Evolutionary conservation across 2,113 vertebrate genomes (phyloP).

Genomic region (Myotis brandtii): DNA sequence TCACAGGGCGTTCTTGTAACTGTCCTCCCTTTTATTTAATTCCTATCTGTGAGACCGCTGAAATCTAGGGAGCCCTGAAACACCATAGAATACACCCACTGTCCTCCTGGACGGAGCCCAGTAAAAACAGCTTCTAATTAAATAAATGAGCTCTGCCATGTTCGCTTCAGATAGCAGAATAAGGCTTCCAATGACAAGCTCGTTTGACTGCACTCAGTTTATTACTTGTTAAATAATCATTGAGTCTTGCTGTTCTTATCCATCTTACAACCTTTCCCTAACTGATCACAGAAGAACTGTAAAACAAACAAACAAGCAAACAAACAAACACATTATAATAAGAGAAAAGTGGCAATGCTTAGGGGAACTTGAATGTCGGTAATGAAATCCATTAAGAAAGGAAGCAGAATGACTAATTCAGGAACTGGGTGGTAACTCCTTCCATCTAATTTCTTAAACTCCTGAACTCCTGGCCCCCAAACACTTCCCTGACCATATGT

Average conservation of each 20-base stretch:
- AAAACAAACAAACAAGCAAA: conserved; percentile 67
- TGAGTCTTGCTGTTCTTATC: conserved; percentile 75
- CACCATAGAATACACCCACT: conserved; percentile 74
- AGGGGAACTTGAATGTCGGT: conserved; percentile 59
- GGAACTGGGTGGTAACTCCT: conserved; percentile 78
- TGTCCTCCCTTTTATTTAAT: conserved; percentile 57
- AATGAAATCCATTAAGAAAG: conserved; percentile 81
- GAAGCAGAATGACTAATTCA: conserved; percentile 82
- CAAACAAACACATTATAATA: conserved; percentile 46
- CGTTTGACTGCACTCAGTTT: conserved; percentile 68
- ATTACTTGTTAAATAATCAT: conserved; percentile 82
- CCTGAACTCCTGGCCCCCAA: conserved; percentile 70
- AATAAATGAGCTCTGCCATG: conserved; percentile 76
- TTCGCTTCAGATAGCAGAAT: conserved; percentile 80
- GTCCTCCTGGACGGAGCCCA: conserved; percentile 83
- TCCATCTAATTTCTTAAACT: conserved; percentile 76
- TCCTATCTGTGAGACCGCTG: conserved; percentile 66
- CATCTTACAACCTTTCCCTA: conserved; percentile 72
- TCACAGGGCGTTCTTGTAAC: background rate
- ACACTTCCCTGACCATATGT: conserved; percentile 71
- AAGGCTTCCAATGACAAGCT: conserved; percentile 71
- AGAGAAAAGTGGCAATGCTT: conserved; percentile 72
- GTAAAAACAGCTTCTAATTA: conserved; percentile 82
- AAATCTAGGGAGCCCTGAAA: conserved; percentile 77
- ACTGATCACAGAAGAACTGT: conserved; percentile 70